These are phyloP conservation scores for Marmota monax DNA, from an alignment of 2,113 vertebrate genomes.

Conservation along the genomic window DNA sequence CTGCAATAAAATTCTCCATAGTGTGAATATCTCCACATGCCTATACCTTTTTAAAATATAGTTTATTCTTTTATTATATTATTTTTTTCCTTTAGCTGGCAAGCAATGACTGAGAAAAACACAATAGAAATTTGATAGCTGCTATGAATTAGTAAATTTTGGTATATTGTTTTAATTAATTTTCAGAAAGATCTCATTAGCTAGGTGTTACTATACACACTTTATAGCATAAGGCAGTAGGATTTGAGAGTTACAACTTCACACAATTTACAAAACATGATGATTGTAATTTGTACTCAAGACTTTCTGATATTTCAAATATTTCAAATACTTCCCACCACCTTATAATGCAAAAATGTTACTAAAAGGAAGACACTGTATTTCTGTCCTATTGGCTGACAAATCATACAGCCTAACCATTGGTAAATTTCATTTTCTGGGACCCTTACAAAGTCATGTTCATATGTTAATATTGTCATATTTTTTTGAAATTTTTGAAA, in stretches of 20 bases:
- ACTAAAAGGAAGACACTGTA: not conserved
- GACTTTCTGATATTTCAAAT: not conserved
- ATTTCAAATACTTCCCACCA: not conserved
- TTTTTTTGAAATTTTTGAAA: not conserved
- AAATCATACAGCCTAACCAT: not conserved
- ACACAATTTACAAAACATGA: not conserved
- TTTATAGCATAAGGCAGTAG: not conserved
- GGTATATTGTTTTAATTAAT: constrained; percentile 21
- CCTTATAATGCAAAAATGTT: not conserved
- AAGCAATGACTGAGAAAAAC: not conserved
- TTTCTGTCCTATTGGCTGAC: not conserved
- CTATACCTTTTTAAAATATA: not conserved
- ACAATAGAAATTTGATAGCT: not conserved
- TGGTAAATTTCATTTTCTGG: not conserved
- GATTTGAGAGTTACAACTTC: not conserved
- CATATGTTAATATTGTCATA: not conserved
- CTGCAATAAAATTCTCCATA: not conserved
- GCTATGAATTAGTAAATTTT: not conserved
- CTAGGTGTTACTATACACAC: not conserved
- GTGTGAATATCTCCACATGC: not conserved
- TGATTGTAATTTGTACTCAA: not conserved
- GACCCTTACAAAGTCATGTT: not conserved
- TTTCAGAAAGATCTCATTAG: not conserved
- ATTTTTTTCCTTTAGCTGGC: not conserved
- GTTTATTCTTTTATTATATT: not conserved